phyloP scores from a whole-genome alignment of 2,888 invertebrate genomes.

The Conistra vaccinii region DNA sequence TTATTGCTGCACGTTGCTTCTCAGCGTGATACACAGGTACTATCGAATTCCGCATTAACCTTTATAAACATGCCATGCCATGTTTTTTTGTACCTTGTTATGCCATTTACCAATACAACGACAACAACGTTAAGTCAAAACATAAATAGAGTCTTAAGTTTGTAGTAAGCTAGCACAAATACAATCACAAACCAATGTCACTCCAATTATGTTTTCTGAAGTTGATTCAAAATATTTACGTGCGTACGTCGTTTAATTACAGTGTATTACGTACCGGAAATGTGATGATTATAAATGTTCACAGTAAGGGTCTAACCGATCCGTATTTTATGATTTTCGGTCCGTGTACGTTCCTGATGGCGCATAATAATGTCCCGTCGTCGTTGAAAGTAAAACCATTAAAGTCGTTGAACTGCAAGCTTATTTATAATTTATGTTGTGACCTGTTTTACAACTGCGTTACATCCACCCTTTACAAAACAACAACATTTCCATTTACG shows the following conservation, averaged over 20 bases:
- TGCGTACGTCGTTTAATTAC: slow-evolving; percentile 40
- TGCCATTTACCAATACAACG: slow-evolving; percentile 28
- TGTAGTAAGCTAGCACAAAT: slow-evolving; percentile 42
- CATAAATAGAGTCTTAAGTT: slow-evolving; percentile 17
- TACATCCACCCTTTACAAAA: slow-evolving; percentile 57
- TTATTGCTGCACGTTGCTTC: slow-evolving; percentile 77
- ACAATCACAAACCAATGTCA: slow-evolving; percentile 63
- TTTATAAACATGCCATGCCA: slow-evolving; percentile 17
- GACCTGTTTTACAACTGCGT: slow-evolving; percentile 59
- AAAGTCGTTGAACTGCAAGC: slow-evolving; percentile 58
- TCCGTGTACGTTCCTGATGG: slow-evolving; percentile 29
- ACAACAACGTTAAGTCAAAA: slow-evolving; percentile 16
- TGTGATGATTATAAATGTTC: slow-evolving; percentile 24
- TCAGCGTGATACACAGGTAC: slow-evolving; percentile 43
- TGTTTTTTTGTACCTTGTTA: slow-evolving; percentile 11
- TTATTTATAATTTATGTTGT: slow-evolving; percentile 56
- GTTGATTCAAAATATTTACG: slow-evolving; percentile 47
- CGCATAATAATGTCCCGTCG: slow-evolving; percentile 44
- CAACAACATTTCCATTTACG: slow-evolving; percentile 58
- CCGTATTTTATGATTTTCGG: slow-evolving; percentile 19
- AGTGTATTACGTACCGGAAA: slow-evolving; percentile 46
- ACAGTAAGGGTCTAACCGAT: slow-evolving; percentile 13
- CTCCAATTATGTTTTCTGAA: slow-evolving; percentile 34
- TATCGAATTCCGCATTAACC: slow-evolving; percentile 24
- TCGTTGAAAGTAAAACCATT: slow-evolving; percentile 64